These are phyloP conservation scores for Notodonta ziczac DNA, from an alignment of 2,888 invertebrate genomes.

Conservation along the genomic window DNA sequence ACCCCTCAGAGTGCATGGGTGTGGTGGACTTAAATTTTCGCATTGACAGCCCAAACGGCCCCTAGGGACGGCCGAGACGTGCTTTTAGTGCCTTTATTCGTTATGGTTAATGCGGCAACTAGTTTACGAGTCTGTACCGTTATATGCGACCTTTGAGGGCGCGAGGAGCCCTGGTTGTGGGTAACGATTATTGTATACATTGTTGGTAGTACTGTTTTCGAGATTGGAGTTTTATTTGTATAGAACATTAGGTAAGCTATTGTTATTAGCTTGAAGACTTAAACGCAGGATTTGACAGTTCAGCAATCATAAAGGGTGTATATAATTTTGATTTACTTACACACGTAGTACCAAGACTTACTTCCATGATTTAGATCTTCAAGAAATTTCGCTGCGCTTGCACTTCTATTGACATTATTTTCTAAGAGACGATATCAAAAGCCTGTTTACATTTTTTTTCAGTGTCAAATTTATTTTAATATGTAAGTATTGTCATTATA, in stretches of 20 bases:
- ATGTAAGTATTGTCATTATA: no score
- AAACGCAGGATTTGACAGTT: no score
- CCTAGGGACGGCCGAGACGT: slow-evolving; percentile 74
- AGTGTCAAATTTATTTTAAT: no score
- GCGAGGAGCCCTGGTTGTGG: slow-evolving; percentile 1
- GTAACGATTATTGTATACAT: slow-evolving; percentile 34
- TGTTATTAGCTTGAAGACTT: no score
- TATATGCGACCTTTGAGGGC: slow-evolving; percentile 74
- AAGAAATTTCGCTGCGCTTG: no score
- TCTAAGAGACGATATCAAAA: no score
- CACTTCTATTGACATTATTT: no score
- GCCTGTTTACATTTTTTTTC: no score
- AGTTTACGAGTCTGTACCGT: slow-evolving; percentile 78
- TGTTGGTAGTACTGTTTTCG: not conserved
- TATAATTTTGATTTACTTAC: no score
- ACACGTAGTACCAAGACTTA: no score
- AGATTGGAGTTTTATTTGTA: not conserved
- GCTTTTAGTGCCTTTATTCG: slow-evolving; percentile 84
- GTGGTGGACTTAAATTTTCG: slow-evolving; percentile 82
- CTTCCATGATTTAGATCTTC: no score
- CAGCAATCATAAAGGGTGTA: no score
- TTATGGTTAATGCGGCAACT: slow-evolving; percentile 82
- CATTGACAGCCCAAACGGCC: slow-evolving; percentile 84
- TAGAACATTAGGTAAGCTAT: not conserved
- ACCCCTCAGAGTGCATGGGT: slow-evolving; percentile 82